Percentiles rank a stretch among this genome's conserved stretches.
These are phyloP conservation scores for Champsocephalus gunnari DNA, from an alignment of 2,797 vertebrate genomes.

Conservation along the genomic window DNA sequence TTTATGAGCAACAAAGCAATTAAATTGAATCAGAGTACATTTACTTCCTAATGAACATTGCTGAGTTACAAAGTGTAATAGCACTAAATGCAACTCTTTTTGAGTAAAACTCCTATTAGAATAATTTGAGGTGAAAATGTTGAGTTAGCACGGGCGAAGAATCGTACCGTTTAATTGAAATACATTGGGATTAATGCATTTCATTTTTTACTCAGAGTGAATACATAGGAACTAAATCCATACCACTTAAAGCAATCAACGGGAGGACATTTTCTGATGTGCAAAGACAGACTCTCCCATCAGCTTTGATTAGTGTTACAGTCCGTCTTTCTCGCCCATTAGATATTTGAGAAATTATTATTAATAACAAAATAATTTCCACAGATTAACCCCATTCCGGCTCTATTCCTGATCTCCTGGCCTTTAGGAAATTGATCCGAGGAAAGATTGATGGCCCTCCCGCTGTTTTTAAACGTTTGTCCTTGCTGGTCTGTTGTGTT, in stretches of 20 bases:
- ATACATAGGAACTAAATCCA: conserved; percentile 62
- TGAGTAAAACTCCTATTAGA: conserved; percentile 45
- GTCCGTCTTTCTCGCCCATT: conserved; percentile 84
- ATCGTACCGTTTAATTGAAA: conserved; percentile 50
- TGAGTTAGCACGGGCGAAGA: conserved; percentile 20
- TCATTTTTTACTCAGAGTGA: conserved; percentile 37
- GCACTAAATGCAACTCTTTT: conserved; percentile 47
- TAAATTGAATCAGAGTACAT: conserved; percentile 57
- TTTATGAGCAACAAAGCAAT: conserved; percentile 72
- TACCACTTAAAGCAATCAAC: conserved; percentile 68
- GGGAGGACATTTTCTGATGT: conserved; percentile 64
- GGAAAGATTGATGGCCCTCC: conserved; percentile 86
- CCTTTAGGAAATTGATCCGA: conserved; percentile 87
- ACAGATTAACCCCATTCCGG: conserved; percentile 87
- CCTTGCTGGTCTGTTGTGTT: conserved; percentile 79
- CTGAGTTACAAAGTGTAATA: conserved; percentile 31
- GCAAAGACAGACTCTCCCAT: conserved; percentile 81
- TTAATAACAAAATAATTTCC: conserved; percentile 90
- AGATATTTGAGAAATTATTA: conserved; percentile 88
- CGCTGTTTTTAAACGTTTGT: conserved; percentile 82
- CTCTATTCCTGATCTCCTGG: conserved; percentile 81
- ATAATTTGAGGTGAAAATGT: conserved; percentile 48
- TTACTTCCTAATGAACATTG: conserved; percentile 56
- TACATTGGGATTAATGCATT: conserved; percentile 54
- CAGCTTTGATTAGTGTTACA: conserved; percentile 86